Percentiles rank a stretch among this genome's conserved stretches.
Evolutionary conservation across 2,888 invertebrate species (phyloP).

Genomic region (Caenorhabditis uteleia): DNA sequence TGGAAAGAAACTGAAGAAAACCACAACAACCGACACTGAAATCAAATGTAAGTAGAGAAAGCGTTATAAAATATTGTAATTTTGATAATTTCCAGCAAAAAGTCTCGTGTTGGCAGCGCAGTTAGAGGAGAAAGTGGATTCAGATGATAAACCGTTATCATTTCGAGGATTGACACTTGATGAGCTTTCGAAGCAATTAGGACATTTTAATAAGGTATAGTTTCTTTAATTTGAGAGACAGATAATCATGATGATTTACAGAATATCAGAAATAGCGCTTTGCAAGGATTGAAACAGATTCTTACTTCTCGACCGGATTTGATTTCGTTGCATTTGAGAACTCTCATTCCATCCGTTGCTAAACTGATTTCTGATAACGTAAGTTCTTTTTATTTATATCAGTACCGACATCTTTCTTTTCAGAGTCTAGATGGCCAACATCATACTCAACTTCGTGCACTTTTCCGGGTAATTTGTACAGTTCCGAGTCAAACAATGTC

Average conservation of each 20-base stretch:
- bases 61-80: neutral
- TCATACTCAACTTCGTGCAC: slow-evolving; percentile 1
- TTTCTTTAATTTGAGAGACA: slow-evolving; percentile 12
- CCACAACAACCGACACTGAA: slow-evolving; percentile 57
- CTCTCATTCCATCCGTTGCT: slow-evolving; percentile 50
- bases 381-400: neutral
- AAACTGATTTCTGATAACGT: slow-evolving; percentile 44
- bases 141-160: slow-evolving; percentile 38
- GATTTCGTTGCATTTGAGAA: slow-evolving; percentile 42
- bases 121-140: slow-evolving; percentile 43
- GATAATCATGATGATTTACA: slow-evolving; percentile 12
- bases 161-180: slow-evolving; percentile 54
- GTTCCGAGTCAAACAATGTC: slow-evolving; percentile 51
- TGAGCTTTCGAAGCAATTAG: slow-evolving; percentile 57
- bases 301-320: slow-evolving; percentile 49
- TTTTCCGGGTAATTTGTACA: slow-evolving; percentile 23
- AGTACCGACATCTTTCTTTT: neutral
- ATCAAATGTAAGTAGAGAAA: slow-evolving; percentile 33
- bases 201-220: slow-evolving; percentile 62
- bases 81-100: slow-evolving; percentile 25
- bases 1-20: slow-evolving; percentile 57
- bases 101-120: slow-evolving; percentile 41
- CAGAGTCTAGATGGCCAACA: neutral
- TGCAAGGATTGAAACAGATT: slow-evolving; percentile 52
- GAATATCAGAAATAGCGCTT: slow-evolving; percentile 50